phyloP scores from a whole-genome alignment of 2,113 vertebrate genomes.

The Pseudorhombus dupliciocellatus region DNA sequence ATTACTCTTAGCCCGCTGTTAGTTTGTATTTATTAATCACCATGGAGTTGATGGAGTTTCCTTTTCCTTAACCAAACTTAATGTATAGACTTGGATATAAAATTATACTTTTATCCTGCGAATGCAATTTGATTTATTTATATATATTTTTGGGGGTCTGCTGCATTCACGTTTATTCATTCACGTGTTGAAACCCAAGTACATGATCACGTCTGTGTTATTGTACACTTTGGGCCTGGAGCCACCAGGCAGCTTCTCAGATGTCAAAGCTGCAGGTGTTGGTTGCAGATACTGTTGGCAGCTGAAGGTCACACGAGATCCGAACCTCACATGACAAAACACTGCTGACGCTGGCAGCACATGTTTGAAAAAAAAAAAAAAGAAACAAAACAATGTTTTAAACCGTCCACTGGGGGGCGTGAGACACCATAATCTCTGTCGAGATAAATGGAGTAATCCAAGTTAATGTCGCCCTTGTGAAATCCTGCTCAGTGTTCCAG shows the following conservation, averaged over 20 bases:
- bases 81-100: background rate
- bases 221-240: constrained; percentile 21
- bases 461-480: constrained; percentile 17
- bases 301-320: constrained; percentile 61
- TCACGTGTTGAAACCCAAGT: constrained; percentile 1
- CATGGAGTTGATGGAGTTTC: background rate
- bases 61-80: background rate
- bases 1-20: constrained; percentile 29
- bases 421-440: constrained; percentile 3
- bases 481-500: constrained; percentile 54
- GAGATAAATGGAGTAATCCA: background rate
- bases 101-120: background rate
- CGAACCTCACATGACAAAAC: constrained; percentile 46
- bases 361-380: background rate
- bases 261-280: constrained; percentile 62
- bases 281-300: constrained; percentile 47
- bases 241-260: constrained; percentile 53
- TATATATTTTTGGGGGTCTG: background rate
- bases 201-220: constrained; percentile 29
- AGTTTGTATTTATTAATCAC: constrained; percentile 9
- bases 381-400: background rate
- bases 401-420: constrained; percentile 67
- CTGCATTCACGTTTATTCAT: background rate
- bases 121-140: background rate
- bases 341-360: background rate